phyloP scores from a whole-genome alignment of 2,797 vertebrate species.

The Macrochelys suwanniensis region DNA sequence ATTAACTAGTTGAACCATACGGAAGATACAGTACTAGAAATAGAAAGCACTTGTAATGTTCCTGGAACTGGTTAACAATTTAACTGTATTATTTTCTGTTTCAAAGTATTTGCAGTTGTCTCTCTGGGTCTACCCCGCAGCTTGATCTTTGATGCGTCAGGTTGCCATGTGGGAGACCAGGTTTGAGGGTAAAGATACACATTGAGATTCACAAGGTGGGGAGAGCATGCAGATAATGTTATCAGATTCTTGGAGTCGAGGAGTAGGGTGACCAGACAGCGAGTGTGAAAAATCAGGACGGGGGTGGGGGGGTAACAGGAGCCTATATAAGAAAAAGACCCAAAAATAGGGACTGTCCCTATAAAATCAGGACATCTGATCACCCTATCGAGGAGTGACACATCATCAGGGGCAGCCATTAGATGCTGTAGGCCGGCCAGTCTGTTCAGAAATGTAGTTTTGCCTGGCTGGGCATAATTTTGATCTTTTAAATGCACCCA shows the following conservation, averaged over 20 bases:
- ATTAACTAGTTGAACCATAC: slow-evolving; percentile 37
- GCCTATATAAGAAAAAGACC: too few species aligned
- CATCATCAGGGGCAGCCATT: not conserved
- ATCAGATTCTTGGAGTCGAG: not conserved
- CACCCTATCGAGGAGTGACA: not conserved
- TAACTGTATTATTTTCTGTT: not conserved
- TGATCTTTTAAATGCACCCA: accelerated
- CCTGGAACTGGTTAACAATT: slow-evolving; percentile 12
- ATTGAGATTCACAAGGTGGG: not conserved
- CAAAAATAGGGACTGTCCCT: too few species aligned
- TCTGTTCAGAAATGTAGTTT: not conserved
- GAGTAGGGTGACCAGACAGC: not conserved
- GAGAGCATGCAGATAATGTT: not conserved
- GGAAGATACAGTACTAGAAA: slow-evolving; percentile 3
- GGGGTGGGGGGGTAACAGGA: too few species aligned
- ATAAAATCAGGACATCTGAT: too few species aligned
- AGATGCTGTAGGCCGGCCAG: not conserved
- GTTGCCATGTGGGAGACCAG: not conserved
- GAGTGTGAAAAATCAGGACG: too few species aligned
- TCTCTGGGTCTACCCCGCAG: not conserved
- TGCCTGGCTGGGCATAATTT: not conserved
- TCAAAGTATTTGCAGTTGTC: slow-evolving; percentile 18
- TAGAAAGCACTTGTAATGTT: slow-evolving; percentile 15
- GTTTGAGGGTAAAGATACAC: not conserved
- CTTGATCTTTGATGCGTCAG: not conserved